Base-by-base conservation (phyloP, 1,140 invertebrate species). In the Probaryconus sp. region DNA sequence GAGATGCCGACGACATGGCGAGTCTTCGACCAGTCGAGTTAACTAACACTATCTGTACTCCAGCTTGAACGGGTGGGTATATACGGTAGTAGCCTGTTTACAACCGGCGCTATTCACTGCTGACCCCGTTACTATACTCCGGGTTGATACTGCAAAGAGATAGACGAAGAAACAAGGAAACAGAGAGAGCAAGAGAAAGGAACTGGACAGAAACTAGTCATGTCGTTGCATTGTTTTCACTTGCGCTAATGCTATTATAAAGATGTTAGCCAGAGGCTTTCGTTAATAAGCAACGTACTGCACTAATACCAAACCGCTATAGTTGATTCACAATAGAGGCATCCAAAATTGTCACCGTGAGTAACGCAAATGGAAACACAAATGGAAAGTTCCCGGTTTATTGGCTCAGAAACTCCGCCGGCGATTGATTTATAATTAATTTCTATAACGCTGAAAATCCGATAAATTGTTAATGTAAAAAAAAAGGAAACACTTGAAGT, bases 101-200 rank as follows among this genome's bases (percentile, higher is more conserved):
- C 64, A 77, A 77, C 53, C 64, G 37, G 28, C 26, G 42, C 55
- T 73, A 69, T 77, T 77, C 69, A 77, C 75, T 64, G 69, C 69
- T 77, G 75, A 77, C 75, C 75, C 64, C 69, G 64, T 77, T 73
- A 63, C 58, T 51, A n/a, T n/a, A 35, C 30, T 17, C 43, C 38
- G 35, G 53, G 64, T 69, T 73, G 56, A 69, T 70, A 50, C 58
- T 55, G 38, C 45, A 42, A 68, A 55, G 64, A 56, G 45, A 9
- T 20, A 16, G 11, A 55, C 38, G 55, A 38, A 61, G 64, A 68
- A 68, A 68, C 45, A 28, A 51, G 43, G 35, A 64, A 63, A 72
- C 37, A 51, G 68, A 74, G 40, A 17, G 37, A 73, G 70, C 67
- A 74, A 74, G 71, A 74, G 64, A 58, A 71, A 68, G 37, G 33